These are phyloP conservation scores for Synanceia verrucosa DNA, from an alignment of 2,797 vertebrate genomes.

Conservation along the genomic window DNA sequence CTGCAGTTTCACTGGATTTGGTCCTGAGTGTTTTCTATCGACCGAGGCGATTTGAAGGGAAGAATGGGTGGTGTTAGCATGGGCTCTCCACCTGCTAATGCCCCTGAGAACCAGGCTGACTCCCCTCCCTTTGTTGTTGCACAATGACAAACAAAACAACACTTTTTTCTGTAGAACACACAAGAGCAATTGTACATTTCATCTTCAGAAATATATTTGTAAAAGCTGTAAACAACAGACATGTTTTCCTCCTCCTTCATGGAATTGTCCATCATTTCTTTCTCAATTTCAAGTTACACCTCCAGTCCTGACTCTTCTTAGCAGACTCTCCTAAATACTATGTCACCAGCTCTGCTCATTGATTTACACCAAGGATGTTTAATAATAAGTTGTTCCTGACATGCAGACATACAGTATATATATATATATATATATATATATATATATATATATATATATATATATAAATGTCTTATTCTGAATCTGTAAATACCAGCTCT, in stretches of 20 bases:
- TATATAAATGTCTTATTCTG: background rate
- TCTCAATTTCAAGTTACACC: too few relatives aligned
- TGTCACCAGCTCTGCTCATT: too few relatives aligned
- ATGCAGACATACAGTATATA: too few relatives aligned
- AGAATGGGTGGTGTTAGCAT: background rate
- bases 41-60: background rate
- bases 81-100: background rate
- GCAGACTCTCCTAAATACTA: too few relatives aligned
- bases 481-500: background rate
- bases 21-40: slow-evolving; percentile 15
- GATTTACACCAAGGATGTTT: too few relatives aligned
- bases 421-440: too few relatives aligned
- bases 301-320: too few relatives aligned
- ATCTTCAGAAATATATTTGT: background rate
- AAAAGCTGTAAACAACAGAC: background rate
- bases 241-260: background rate
- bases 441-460: too few relatives aligned
- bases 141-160: background rate
- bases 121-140: background rate
- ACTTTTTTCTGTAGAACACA: background rate
- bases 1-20: background rate
- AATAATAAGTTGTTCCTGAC: too few relatives aligned
- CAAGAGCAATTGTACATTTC: background rate
- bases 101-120: slow-evolving; percentile 57
- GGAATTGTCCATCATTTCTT: background rate